Evolutionary conservation across 2,797 vertebrate species (phyloP).

Genomic region (Leucoraja ocellata): DNA sequence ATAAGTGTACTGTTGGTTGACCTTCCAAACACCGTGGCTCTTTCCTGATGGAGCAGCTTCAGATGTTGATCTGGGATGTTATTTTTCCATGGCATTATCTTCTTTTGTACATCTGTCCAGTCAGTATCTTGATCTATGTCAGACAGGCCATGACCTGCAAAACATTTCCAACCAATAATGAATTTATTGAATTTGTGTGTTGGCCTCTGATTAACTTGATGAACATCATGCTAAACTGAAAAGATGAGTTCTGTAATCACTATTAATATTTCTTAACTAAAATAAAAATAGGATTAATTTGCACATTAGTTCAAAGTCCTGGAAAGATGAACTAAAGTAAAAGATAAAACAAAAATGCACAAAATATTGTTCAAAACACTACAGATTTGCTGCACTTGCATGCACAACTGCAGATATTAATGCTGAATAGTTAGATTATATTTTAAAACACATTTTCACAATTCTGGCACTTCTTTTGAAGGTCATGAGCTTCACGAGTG

Average conservation of each 20-base stretch:
- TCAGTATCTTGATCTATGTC: slow-evolving; percentile 65
- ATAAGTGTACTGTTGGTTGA: slow-evolving; percentile 65
- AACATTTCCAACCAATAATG: not conserved
- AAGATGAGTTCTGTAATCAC: not conserved
- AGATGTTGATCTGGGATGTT: slow-evolving; percentile 66
- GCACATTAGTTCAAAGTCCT: not conserved
- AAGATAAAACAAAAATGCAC: not conserved
- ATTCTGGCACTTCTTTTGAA: not conserved
- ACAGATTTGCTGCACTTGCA: not conserved
- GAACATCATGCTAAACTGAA: not conserved
- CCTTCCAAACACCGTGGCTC: slow-evolving; percentile 75
- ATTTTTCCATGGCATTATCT: slow-evolving; percentile 82
- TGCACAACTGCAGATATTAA: not conserved
- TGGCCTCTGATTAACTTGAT: not conserved
- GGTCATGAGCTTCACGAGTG: no score
- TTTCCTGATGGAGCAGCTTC: slow-evolving; percentile 66
- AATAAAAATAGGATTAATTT: not conserved
- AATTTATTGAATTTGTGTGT: not conserved
- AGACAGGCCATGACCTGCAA: slow-evolving; percentile 47
- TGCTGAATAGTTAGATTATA: not conserved
- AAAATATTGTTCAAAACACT: not conserved
- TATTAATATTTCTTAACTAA: not conserved
- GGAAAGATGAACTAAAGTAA: not conserved
- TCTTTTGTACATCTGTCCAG: slow-evolving; percentile 86
- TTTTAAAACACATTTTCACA: not conserved